Conservation (phyloP, 1,140 invertebrate species). For the Nephila pilipes region DNA sequence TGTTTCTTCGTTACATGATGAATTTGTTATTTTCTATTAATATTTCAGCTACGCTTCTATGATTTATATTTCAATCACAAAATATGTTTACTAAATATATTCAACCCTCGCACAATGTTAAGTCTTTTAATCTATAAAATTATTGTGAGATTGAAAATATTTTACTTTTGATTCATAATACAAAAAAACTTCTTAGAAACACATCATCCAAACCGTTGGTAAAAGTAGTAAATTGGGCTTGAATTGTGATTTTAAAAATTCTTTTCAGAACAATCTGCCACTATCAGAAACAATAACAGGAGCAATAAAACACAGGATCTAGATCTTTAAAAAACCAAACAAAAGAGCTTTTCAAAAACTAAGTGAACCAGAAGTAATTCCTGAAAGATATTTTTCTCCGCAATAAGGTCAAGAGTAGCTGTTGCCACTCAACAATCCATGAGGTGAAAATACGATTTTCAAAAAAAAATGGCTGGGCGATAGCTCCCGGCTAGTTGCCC, state of each 20-base stretch:
- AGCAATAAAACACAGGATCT: neutral
- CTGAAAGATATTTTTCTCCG: neutral
- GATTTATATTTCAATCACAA: too few relatives aligned
- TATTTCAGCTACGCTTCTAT: too few relatives aligned
- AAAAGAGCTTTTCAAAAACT: conserved; percentile 11
- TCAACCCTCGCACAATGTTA: too few relatives aligned
- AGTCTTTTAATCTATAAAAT: too few relatives aligned
- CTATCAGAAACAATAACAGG: neutral
- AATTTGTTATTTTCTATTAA: too few relatives aligned
- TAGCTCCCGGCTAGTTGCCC: neutral
- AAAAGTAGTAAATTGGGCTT: too few relatives aligned
- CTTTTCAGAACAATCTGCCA: neutral
- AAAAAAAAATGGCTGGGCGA: neutral
- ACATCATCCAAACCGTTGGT: too few relatives aligned
- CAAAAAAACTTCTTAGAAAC: too few relatives aligned
- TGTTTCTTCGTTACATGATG: too few relatives aligned
- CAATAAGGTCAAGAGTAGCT: conserved; percentile 23
- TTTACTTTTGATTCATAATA: too few relatives aligned
- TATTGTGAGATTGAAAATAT: too few relatives aligned
- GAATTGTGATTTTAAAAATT: neutral
- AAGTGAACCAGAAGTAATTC: conserved; percentile 20
- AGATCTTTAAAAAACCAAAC: conserved; percentile 18
- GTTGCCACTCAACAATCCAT: neutral
- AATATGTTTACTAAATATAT: too few relatives aligned
- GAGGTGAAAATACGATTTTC: neutral